Evolutionary conservation across 2,888 invertebrate species (phyloP).

Genomic region (Fissipunctia ypsillon): DNA sequence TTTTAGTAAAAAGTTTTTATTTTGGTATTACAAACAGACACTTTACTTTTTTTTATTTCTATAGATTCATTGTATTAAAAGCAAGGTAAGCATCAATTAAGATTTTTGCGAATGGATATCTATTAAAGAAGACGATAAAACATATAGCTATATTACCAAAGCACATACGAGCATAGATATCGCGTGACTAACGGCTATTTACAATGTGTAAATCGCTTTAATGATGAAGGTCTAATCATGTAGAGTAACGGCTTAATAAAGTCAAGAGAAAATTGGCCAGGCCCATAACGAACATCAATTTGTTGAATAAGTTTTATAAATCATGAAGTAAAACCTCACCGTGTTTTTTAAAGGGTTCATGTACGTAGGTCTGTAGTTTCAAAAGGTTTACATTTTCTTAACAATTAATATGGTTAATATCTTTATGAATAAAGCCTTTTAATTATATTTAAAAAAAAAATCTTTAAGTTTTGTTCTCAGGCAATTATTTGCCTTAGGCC

Average conservation of each 20-base stretch:
- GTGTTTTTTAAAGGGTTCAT: background rate
- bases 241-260: conserved; percentile 72
- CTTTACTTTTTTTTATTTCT: too few relatives aligned
- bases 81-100: background rate
- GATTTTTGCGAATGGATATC: background rate
- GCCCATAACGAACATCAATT: conserved; percentile 50
- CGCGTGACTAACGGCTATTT: conserved; percentile 73
- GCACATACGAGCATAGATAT: conserved; percentile 21
- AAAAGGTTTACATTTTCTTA: background rate
- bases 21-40: too few relatives aligned
- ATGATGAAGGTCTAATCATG: conserved; percentile 68
- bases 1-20: too few relatives aligned
- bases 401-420: background rate
- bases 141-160: background rate
- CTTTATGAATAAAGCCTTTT: background rate
- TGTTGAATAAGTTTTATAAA: conserved; percentile 11
- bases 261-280: conserved; percentile 73
- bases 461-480: too few relatives aligned
- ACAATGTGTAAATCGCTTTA: conserved; percentile 42
- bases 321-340: background rate
- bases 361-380: background rate
- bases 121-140: background rate
- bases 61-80: background rate
- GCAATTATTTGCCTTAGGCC: background rate
- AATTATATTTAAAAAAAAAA: too few relatives aligned